These are phyloP conservation scores for Endotricha flammealis DNA, from an alignment of 2,888 invertebrate species.

Conservation along the genomic window DNA sequence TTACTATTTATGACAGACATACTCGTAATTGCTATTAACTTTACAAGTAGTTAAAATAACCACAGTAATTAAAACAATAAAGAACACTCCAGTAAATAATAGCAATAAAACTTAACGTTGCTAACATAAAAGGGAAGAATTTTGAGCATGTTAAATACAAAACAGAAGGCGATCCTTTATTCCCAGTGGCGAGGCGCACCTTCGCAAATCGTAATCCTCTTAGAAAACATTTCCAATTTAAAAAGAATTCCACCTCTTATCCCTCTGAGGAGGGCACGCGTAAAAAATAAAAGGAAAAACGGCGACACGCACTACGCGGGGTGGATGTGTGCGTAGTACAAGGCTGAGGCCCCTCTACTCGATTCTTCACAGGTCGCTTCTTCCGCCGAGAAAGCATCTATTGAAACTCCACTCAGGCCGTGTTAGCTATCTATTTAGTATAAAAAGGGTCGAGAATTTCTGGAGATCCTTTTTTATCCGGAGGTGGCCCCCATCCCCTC, in stretches of 20 bases:
- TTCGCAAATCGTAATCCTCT: conserved; percentile 77
- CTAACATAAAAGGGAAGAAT: conserved; percentile 33
- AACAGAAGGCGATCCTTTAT: conserved; percentile 58
- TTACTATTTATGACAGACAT: neutral
- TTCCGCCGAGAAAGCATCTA: conserved; percentile 75
- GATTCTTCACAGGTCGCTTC: conserved; percentile 76
- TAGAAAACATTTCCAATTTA: conserved; percentile 79
- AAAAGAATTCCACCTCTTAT: conserved; percentile 75
- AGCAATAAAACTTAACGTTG: conserved; percentile 31
- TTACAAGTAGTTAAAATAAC: no score
- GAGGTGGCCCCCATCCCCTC: conserved; percentile 47
- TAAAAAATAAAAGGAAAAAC: conserved; percentile 76
- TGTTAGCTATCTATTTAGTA: conserved; percentile 79
- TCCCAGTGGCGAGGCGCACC: conserved; percentile 56
- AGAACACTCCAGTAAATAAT: no score
- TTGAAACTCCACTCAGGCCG: conserved; percentile 78
- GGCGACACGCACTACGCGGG: conserved; percentile 58
- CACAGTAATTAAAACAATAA: neutral
- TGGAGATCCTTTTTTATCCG: conserved; percentile 73
- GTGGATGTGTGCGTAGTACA: conserved; percentile 42
- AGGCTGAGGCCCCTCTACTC: conserved; percentile 58
- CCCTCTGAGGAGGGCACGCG: conserved; percentile 71
- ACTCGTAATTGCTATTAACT: neutral
- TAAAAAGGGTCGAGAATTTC: conserved; percentile 76
- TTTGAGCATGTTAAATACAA: conserved; percentile 55